Base-by-base conservation (phyloP, 2,113 vertebrate species). In the Tympanuchus pallidicinctus region DNA sequence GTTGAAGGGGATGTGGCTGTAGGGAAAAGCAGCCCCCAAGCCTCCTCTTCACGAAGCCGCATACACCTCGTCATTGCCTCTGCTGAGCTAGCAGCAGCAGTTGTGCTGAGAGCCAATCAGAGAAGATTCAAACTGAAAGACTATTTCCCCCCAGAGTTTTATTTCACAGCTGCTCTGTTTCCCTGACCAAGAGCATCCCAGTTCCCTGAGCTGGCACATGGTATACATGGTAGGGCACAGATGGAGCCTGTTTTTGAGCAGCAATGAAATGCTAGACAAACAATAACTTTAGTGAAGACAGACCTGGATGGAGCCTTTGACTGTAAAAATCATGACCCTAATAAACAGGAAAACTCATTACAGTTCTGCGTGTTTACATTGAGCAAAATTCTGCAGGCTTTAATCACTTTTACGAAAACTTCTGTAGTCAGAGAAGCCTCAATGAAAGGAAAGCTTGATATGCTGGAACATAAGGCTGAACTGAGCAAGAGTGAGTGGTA, bases 121-220 rank as follows among this genome's bases (percentile, higher is more conserved):
- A 79, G 54, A 56, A 82, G 66, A 30, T 25, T 82, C 79, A 94
- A 82, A 59, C 28, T 40, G 36, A 90, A 92, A 86, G 76, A 80
- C 34, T 21, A 47, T 73, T 82, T 76, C 36, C 86, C 48, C n/a
- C 54, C 3, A 61, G 67, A 88, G 45, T 21, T 70, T 66, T 86
- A n/a, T 73, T 80, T 83, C 64, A 54, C 86, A 73, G 54, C 22
- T 77, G 30, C 61, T 86, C 76, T 82, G 45, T 22, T 36, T 90
- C 64, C 36, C 79, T 73, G 67, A 80, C 72, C 54, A 36, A 22
- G 3, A 6, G 64, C 48, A 63, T 47, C 59, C 27, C 36, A 36
- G 20, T 43, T 80, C n/a, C 88, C 64, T 54, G 43, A 32, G 45
- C 42, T 79, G 69, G 45, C 56, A 54, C 30, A 48, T n/a, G n/a